Percentiles rank a stretch among this genome's conserved stretches.
These are phyloP conservation scores for Chrysolina haemoptera DNA, from an alignment of 2,888 invertebrate genomes.

Conservation along the genomic window DNA sequence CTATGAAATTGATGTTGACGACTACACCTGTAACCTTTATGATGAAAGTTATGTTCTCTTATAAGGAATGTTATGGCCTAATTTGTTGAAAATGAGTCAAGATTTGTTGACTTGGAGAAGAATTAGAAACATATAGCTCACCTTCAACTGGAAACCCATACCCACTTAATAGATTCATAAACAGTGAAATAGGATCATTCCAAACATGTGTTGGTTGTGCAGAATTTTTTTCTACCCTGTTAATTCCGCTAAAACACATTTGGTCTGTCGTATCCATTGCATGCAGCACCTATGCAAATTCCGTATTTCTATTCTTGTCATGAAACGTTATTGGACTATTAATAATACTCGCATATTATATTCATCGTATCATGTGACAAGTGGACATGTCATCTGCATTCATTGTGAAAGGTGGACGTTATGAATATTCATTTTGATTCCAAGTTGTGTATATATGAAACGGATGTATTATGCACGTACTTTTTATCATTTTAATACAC, in stretches of 20 bases:
- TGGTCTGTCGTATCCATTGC: conserved; percentile 34
- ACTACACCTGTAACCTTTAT: too few relatives aligned
- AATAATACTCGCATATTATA: conserved; percentile 54
- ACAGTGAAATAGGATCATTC: too few relatives aligned
- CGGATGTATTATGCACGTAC: conserved; percentile 43
- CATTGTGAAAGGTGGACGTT: conserved; percentile 55
- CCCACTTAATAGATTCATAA: too few relatives aligned
- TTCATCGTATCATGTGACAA: conserved; percentile 59
- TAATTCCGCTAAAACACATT: neutral
- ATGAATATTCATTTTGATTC: conserved; percentile 56
- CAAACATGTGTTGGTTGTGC: too few relatives aligned
- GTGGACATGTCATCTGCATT: conserved; percentile 60
- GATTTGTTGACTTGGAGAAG: too few relatives aligned
- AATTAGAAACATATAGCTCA: too few relatives aligned
- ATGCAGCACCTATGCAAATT: conserved; percentile 51
- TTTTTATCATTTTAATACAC: conserved; percentile 40
- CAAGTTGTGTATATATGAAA: conserved; percentile 39
- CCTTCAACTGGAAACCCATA: too few relatives aligned
- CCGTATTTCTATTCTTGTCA: conserved; percentile 57
- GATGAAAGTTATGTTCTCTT: too few relatives aligned
- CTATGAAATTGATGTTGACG: too few relatives aligned
- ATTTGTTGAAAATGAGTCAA: too few relatives aligned
- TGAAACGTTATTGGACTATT: conserved; percentile 57
- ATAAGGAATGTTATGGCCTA: too few relatives aligned
- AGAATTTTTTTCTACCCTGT: neutral